Evolutionary conservation across 37 sponge, comb jelly and placozoan species (phyloP).

Genomic region (Cliona cf. orientalis): DNA sequence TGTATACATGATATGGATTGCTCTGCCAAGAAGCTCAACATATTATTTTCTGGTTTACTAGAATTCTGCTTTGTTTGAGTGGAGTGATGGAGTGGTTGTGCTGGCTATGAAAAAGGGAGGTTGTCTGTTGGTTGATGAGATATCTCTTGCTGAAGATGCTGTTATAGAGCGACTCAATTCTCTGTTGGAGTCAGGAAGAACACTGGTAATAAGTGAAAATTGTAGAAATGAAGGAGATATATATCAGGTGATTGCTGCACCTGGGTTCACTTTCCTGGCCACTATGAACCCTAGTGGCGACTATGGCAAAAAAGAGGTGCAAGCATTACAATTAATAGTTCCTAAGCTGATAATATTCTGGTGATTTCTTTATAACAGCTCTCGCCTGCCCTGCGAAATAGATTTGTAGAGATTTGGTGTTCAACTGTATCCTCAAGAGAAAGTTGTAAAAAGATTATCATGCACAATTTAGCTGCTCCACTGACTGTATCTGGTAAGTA

Average conservation of each 20-base stretch:
- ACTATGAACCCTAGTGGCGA: slow-evolving; percentile 99
- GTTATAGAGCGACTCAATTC: slow-evolving; percentile 97
- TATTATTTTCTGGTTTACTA: too few relatives aligned
- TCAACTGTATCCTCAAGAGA: slow-evolving; percentile 36
- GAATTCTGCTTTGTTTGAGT: slow-evolving; percentile 88
- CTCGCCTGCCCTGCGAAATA: slow-evolving; percentile 95
- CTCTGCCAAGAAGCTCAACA: too few relatives aligned
- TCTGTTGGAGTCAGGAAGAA: slow-evolving; percentile 93
- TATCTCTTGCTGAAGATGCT: slow-evolving; percentile 99
- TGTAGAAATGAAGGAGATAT: slow-evolving; percentile 54
- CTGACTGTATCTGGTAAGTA: slow-evolving; percentile 31
- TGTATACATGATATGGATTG: too few relatives aligned
- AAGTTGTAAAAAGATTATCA: slow-evolving; percentile 30
- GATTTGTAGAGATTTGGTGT: slow-evolving; percentile 99
- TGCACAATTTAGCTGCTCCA: slow-evolving; percentile 41
- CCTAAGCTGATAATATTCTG: background rate
- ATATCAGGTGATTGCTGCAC: slow-evolving; percentile 74
- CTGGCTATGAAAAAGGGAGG: slow-evolving; percentile 85
- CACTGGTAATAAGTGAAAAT: slow-evolving; percentile 89
- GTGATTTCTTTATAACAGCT: slow-evolving; percentile 57
- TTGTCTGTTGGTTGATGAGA: slow-evolving; percentile 93
- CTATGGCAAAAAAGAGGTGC: slow-evolving; percentile 98
- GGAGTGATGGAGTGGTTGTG: slow-evolving; percentile 95
- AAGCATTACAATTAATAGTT: too few relatives aligned
- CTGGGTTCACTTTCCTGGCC: slow-evolving; percentile 83